Conservation (phyloP, 2,113 vertebrate species). For the Sylvietta virens region DNA sequence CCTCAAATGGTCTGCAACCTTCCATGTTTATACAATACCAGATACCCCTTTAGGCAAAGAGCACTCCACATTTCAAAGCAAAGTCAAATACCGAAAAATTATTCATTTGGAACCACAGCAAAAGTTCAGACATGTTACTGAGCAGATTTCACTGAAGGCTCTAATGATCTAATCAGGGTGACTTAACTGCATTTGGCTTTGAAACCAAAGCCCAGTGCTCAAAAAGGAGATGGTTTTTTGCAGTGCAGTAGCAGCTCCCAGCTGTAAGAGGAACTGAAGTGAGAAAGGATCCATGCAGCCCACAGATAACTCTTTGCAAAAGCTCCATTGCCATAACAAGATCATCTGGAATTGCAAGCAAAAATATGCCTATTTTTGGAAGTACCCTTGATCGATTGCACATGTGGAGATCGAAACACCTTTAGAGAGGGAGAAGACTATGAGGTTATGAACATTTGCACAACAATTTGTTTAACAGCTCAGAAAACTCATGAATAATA, state of each 20-base stretch:
- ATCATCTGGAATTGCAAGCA: conserved; percentile 30
- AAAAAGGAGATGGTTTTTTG: neutral
- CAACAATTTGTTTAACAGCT: conserved; percentile 44
- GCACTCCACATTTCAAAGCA: conserved; percentile 40
- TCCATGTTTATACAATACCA: conserved; percentile 46
- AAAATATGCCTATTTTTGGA: conserved; percentile 7
- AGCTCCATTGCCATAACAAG: neutral
- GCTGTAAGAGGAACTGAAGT: neutral
- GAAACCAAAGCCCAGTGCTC: neutral
- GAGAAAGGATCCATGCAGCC: neutral
- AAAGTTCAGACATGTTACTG: conserved; percentile 54
- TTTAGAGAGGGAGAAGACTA: neutral
- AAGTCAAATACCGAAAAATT: conserved; percentile 59
- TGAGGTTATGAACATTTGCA: conserved; percentile 5
- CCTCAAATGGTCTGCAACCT: conserved; percentile 33
- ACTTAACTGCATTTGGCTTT: conserved; percentile 48
- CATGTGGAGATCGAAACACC: neutral
- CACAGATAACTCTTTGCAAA: neutral
- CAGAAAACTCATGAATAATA: conserved; percentile 40
- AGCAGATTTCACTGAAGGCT: conserved; percentile 37
- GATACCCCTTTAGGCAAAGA: conserved; percentile 36
- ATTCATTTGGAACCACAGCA: conserved; percentile 39
- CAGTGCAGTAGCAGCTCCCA: conserved; percentile 14
- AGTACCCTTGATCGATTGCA: neutral
- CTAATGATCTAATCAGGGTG: conserved; percentile 47